A percentile compares a stretch with the other conserved stretches of the same genome.
phyloP scores from a whole-genome alignment of 2,113 vertebrate species.

The Nycticryphes semicollaris region DNA sequence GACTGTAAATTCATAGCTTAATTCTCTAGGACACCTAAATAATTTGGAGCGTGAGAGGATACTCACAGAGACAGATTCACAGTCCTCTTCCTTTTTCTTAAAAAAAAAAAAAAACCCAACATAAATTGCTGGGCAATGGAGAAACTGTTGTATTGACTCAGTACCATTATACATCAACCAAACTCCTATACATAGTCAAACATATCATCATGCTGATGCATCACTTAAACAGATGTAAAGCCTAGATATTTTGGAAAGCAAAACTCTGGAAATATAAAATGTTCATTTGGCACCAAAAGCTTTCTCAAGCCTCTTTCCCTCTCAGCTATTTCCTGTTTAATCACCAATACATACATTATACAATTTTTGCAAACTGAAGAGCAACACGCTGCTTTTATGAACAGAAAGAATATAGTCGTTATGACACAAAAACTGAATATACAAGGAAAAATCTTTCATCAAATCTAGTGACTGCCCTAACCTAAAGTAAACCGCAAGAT shows the following conservation, averaged over 20 bases:
- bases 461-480: not conserved
- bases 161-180: not conserved
- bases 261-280: not conserved
- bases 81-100: not conserved
- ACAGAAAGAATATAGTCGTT: not conserved
- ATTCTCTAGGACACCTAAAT: not conserved
- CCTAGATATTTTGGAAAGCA: not conserved
- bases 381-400: not conserved
- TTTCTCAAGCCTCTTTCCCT: not conserved
- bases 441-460: not conserved
- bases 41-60: not conserved
- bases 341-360: not conserved
- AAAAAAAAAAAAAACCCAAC: not conserved
- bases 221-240: not conserved
- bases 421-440: not conserved
- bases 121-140: not conserved
- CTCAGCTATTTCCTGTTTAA: not conserved
- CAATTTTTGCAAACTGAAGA: not conserved
- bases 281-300: not conserved
- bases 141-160: not conserved
- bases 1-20: not conserved
- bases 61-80: not conserved
- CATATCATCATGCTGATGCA: not conserved
- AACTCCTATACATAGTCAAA: not conserved
- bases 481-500: not conserved